phyloP scores from a whole-genome alignment of 2,113 vertebrate genomes.

The Podocnemis expansa region DNA sequence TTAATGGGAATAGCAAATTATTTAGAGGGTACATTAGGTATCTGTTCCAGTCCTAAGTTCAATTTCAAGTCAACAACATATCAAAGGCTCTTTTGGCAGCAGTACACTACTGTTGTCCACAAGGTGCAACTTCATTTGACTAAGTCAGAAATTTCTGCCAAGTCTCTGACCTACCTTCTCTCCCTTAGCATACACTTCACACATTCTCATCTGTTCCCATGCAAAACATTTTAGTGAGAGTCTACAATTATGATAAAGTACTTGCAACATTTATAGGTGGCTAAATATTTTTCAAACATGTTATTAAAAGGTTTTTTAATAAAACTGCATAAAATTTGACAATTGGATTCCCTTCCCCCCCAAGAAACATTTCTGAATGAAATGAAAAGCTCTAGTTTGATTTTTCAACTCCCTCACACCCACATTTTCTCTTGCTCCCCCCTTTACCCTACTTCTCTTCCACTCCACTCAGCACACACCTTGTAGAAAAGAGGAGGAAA shows the following conservation, averaged over 20 bases:
- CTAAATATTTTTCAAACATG: not conserved
- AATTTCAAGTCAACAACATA: not conserved
- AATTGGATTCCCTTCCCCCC: no score
- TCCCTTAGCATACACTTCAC: not conserved
- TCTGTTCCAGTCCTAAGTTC: not conserved
- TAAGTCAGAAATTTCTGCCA: not conserved
- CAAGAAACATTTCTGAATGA: not conserved
- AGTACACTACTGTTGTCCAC: not conserved
- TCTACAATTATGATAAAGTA: not conserved
- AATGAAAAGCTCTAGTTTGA: not conserved
- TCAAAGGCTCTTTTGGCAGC: not conserved
- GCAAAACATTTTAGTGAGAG: not conserved
- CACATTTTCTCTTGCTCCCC: not conserved
- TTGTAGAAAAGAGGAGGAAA: not conserved
- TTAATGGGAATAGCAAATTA: not conserved
- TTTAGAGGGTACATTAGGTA: not conserved
- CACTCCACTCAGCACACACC: no score
- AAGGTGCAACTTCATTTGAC: not conserved
- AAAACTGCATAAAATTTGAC: no score
- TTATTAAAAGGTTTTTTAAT: no score
- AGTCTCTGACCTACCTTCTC: not conserved
- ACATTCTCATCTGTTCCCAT: not conserved
- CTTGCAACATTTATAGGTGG: not conserved
- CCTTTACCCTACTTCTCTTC: not conserved
- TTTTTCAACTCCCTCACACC: not conserved